Evolutionary conservation across 2,113 vertebrate species (phyloP).

Genomic region (Actinemys pallida): DNA sequence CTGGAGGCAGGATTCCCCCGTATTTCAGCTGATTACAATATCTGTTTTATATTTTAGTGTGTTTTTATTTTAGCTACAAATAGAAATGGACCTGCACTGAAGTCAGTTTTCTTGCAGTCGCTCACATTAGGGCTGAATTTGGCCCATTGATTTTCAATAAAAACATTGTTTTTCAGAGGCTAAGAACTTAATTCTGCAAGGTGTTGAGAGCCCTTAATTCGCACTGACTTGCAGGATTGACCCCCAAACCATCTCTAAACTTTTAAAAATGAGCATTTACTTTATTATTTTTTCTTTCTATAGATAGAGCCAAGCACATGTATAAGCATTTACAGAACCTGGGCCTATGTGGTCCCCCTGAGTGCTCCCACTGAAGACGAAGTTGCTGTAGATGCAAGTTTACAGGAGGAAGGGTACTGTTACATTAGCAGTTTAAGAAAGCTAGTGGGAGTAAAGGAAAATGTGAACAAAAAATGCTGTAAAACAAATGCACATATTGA

Average conservation of each 20-base stretch:
- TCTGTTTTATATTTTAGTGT: no score
- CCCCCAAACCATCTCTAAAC: background rate
- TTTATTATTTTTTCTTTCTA: background rate
- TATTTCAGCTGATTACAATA: no score
- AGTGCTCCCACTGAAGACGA: background rate
- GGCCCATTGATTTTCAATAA: no score
- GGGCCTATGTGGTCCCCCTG: background rate
- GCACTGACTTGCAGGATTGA: background rate
- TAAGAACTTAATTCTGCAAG: no score
- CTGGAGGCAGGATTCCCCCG: no score
- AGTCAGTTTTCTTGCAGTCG: background rate
- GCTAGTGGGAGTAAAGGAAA: background rate
- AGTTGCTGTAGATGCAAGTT: background rate
- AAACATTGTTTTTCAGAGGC: no score
- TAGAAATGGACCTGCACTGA: background rate
- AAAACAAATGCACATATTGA: background rate
- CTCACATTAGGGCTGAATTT: background rate
- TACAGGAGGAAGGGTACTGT: background rate
- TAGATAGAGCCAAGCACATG: background rate
- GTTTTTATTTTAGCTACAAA: no score
- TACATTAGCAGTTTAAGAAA: background rate
- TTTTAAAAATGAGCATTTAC: background rate
- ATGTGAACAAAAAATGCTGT: background rate
- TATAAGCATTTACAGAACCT: no score
- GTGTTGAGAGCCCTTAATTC: no score